These are phyloP conservation scores for Drosophila pectinifera DNA, from an alignment of 1,140 invertebrate species.

Conservation along the genomic window DNA sequence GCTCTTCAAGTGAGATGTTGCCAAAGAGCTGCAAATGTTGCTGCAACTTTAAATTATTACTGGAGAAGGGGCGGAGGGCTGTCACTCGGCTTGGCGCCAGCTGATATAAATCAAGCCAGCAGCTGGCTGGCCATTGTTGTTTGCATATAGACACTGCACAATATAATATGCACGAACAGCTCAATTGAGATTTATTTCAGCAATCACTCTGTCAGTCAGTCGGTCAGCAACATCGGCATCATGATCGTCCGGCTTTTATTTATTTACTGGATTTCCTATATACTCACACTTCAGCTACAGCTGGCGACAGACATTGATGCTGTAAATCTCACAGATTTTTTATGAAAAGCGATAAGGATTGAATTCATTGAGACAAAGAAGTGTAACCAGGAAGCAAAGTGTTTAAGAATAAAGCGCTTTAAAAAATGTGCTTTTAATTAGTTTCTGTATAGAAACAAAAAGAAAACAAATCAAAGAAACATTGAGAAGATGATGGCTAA, in stretches of 20 bases:
- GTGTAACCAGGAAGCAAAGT: slow-evolving; percentile 27
- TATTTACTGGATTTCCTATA: slow-evolving; percentile 68
- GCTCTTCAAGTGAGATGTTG: slow-evolving; percentile 11
- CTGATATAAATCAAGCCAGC: slow-evolving; percentile 57
- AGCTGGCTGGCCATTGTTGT: slow-evolving; percentile 23
- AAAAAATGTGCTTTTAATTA: neutral
- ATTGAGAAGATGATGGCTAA: too few species aligned
- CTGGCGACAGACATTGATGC: slow-evolving; percentile 28
- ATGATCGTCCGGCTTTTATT: slow-evolving; percentile 29
- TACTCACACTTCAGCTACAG: slow-evolving; percentile 27
- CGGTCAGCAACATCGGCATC: slow-evolving; percentile 49
- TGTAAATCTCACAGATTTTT: slow-evolving; percentile 12
- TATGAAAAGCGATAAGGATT: slow-evolving; percentile 30
- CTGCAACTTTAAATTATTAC: slow-evolving; percentile 7
- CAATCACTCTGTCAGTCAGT: slow-evolving; percentile 59
- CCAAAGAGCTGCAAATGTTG: slow-evolving; percentile 17
- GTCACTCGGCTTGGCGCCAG: slow-evolving; percentile 60
- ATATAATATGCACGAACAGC: slow-evolving; percentile 33
- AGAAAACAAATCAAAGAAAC: neutral
- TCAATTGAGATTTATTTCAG: slow-evolving; percentile 76
- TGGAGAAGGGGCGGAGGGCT: neutral
- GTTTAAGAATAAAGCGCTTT: neutral
- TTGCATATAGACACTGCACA: slow-evolving; percentile 23
- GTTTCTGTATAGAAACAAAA: neutral
- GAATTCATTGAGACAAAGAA: slow-evolving; percentile 25